Evolutionary conservation across 2,888 invertebrate genomes (phyloP), one percentile per base, ranked within the genome.

Genomic region (Toxonevra muliebris): DNA sequence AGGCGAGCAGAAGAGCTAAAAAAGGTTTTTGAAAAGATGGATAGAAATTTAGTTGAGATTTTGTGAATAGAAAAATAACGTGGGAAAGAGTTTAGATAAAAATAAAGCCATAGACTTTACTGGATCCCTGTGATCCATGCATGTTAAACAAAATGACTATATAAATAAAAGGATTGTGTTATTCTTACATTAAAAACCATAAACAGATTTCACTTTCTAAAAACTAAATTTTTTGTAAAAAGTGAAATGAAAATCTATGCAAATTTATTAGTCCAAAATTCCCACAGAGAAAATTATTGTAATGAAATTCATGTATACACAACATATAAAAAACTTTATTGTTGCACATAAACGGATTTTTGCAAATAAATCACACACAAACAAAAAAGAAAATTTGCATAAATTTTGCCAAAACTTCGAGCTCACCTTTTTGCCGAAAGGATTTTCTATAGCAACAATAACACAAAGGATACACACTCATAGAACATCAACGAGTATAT

Each of bases 321-420:
- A 61, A 20, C 50, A 15, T 50, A 15, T 57, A 61, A 66, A 66
- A 66, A 61, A 66, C 61, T 66, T 68, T 57, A 63, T 63, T 70
- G 60, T 70, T 60, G 61, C 40, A 54, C 61, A 59, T 65, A 68
- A 71, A 68, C 50, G 63, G 68, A 71, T 70, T 70, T 60, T 65
- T 55, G 55, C 60, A 63, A 60, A 61, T 30, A 30, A 30, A 30
- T 30, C 30, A 30, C 53, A 52, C 15, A 30, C 58, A 52, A 61
- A 61, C 54, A 68, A 65, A 65, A 41, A 12, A 41, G 41, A 15
- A 10, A 58, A 64, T 71, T 71, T 71, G 68, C 70, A 71, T 68
- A 69, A 71, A 60, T 71, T 30, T 71, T 61, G 68, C 70, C 4
- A 19, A 52, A 65, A 60, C 30, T 59, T 17, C 8, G 30, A 59